Base-by-base conservation (phyloP, 2,888 invertebrate species). In the Eumerus sabulonum region DNA sequence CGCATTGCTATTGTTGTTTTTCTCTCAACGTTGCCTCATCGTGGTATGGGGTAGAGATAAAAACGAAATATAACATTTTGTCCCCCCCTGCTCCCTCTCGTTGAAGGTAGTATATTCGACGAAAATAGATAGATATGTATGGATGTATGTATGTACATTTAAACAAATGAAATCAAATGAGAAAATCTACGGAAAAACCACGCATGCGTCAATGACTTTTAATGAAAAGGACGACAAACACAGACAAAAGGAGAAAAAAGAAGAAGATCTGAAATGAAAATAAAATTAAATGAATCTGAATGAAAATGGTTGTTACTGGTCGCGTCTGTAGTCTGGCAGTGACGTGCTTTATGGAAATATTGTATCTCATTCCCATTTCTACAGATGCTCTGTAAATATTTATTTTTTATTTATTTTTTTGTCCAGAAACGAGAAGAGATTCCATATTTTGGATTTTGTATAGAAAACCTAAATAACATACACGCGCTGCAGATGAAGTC, bases 21-120 rank as follows among this genome's bases (percentile, higher is more conserved):
- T 13, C 51, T 40, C 42, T 72, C 18, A 48, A 67, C 17, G n/a
- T 62, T 16, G 54, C 53, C 27, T 27, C 60, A 40, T 53, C 77
- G 59, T 68, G 53, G 77, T 73, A 77, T 77, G 77, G 77, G 77
- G 76, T 76, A 73, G 67, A 42, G 62, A 63, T 53, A 45, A 59
- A 27, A 27, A 27, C 27, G 27, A 27, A 27, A 27, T 27, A 27
- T 27, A 2, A 7, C 2, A 7, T 36, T 57, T 60, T 40, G 66
- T 60, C 62, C 67, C 62, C 47, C 51, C 18, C 57, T 56, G 27
- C 54, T 14, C 47, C 47, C 19, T 45, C 13, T n/a, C 27, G 0
- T 27, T 17, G 2, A 27, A 27, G 27, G 17, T 27, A 47, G 27
- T 27, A 27, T 27, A 19, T 71, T 71, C 12, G 53, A 57, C 16